Evolutionary conservation across 2,888 invertebrate species (phyloP), one percentile per base, ranked within the genome.

Genomic region (Hemithea aestivaria): DNA sequence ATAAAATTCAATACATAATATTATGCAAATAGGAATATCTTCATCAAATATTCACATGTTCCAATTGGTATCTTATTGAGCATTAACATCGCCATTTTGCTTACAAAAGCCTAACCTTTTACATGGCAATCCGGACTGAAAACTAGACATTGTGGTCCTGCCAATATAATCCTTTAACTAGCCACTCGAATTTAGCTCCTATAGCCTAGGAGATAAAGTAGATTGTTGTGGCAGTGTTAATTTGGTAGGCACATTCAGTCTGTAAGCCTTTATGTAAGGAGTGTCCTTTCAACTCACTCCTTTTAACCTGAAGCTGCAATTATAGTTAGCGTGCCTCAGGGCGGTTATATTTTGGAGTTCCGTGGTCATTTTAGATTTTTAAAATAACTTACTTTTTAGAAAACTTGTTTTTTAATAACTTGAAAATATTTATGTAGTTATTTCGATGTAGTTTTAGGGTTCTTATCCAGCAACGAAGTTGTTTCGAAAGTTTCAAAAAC

Each of bases 271-370:
- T 74, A 73, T 70, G 59, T 62, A 58, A 61, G 52, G 53, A 67
- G 73, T 72, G 73, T 78, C 80, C 76, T 80, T 82, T 82, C 80
- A 81, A 66, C 58, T 57, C 58, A 53, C 56, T 72, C 76, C 78
- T 80, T 80, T 75, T 74, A 73, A 64, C 82, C 80, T 60, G 72
- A 59, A 73, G 82, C 74, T 62, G 82, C 77, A 83, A 83, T 83
- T 83, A 83, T 73, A 77, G 79, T 75, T 77, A 78, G 72, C 73
- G 69, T 74, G 64, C 73, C 73, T 70, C 49, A 53, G 68, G 70
- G 64, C 61, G 60, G 71, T 65, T 73, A 66, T 67, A 60, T 73
- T 72, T 72, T 53, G 58, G 71, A 62, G 76, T 61, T 72, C 71
- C 53, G 46, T 20, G 1, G 8, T 24, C 5, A 8, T 2, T 16